phyloP scores from a whole-genome alignment of 92 coral and sea anemone genomes.

The Pocillopora meandrina region DNA sequence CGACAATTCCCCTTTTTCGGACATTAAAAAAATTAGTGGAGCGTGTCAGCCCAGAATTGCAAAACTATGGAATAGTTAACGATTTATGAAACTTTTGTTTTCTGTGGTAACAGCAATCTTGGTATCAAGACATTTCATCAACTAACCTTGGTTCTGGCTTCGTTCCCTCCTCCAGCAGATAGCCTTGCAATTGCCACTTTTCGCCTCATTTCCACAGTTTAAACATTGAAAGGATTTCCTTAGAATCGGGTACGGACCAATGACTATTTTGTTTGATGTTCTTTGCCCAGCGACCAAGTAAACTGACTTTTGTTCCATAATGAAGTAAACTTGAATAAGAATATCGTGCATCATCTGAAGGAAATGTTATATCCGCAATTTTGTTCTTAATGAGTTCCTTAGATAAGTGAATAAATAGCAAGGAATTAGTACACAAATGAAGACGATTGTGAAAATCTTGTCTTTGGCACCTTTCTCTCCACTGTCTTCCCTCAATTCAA shows the following conservation, averaged over 20 bases:
- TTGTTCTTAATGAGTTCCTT: background rate
- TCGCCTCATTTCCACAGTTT: background rate
- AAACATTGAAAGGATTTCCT: background rate
- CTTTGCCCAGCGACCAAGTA: constrained; percentile 11
- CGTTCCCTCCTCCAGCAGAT: background rate
- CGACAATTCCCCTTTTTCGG: too few relatives aligned
- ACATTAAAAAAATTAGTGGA: too few relatives aligned
- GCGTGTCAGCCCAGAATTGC: too few relatives aligned
- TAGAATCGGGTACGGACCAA: background rate
- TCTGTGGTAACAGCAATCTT: too few relatives aligned
- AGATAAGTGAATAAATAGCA: background rate
- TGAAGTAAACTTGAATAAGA: background rate
- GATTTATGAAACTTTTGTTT: too few relatives aligned
- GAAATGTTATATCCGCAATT: background rate
- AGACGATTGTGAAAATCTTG: too few relatives aligned
- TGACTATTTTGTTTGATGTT: background rate
- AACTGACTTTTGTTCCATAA: background rate
- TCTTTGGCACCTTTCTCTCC: too few relatives aligned
- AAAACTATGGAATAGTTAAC: too few relatives aligned
- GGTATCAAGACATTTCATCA: too few relatives aligned
- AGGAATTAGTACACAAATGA: too few relatives aligned
- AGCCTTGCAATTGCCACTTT: background rate
- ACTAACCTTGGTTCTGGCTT: too few relatives aligned
- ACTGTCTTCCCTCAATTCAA: too few relatives aligned
- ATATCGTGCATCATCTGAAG: background rate